A percentile compares a stretch with the other conserved stretches of the same genome.
Conservation (phyloP, 2,888 invertebrate genomes). For the Conistra vaccinii region DNA sequence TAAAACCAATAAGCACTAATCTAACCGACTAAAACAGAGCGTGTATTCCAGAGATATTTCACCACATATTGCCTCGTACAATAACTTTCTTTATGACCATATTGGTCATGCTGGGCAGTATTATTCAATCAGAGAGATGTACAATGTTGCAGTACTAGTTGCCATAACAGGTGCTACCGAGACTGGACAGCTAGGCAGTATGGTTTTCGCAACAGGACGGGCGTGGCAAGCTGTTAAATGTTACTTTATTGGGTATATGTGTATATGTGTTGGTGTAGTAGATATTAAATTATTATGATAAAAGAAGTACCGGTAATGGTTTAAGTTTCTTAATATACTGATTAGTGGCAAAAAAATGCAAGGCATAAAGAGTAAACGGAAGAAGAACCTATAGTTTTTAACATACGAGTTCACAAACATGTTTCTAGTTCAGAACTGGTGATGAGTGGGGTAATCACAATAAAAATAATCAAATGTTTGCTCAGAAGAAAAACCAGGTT, state of each 20-base stretch:
- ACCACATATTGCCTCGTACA: constrained; percentile 21
- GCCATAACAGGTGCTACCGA: constrained; percentile 56
- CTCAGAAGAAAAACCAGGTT: not conserved
- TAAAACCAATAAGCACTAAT: constrained; percentile 17
- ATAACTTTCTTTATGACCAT: constrained; percentile 50
- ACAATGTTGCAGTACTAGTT: constrained; percentile 57
- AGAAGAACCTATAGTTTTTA: not conserved
- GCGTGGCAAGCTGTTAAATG: constrained; percentile 41
- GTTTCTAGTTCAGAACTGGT: not conserved
- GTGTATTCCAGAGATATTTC: constrained; percentile 31
- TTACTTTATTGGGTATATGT: constrained; percentile 1
- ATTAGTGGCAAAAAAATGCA: not conserved
- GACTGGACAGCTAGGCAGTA: constrained; percentile 21
- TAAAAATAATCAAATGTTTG: not conserved
- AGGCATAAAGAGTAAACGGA: not conserved
- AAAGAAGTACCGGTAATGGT: not conserved
- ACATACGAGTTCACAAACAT: not conserved
- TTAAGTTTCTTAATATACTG: not conserved
- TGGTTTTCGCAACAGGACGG: constrained; percentile 46
- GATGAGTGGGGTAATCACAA: not conserved
- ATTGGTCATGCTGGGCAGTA: constrained; percentile 31
- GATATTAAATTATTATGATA: not conserved
- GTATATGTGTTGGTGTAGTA: constrained; percentile 20
- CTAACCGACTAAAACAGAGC: constrained; percentile 10
- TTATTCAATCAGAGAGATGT: constrained; percentile 60